Percentiles rank a stretch among this genome's conserved stretches.
Evolutionary conservation across 2,888 invertebrate genomes (phyloP).

Genomic region (Strigamia transsilvanica): DNA sequence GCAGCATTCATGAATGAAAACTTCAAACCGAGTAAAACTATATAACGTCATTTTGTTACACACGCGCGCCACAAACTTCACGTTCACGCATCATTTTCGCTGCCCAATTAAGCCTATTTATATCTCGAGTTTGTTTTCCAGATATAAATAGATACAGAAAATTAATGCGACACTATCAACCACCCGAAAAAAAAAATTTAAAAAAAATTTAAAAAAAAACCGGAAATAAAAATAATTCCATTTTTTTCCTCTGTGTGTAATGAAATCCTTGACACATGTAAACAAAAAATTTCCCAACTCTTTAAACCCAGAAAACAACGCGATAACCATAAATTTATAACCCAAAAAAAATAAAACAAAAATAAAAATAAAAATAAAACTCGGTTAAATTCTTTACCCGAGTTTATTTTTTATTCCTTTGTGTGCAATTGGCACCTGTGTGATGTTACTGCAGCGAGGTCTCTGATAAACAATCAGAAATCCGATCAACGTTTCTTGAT

Average conservation of each 20-base stretch:
- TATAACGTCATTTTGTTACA: slow-evolving; percentile 6
- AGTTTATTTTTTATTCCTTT: neutral
- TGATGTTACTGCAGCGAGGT: neutral
- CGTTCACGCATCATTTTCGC: neutral
- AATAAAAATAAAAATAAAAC: too few species aligned
- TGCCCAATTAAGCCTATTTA: slow-evolving; percentile 7
- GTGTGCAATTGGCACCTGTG: neutral
- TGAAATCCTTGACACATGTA: neutral
- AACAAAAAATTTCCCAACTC: neutral
- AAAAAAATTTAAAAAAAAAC: too few species aligned
- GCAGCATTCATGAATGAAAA: slow-evolving; percentile 26
- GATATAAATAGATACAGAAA: slow-evolving; percentile 5
- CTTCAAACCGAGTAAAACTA: neutral
- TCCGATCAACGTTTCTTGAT: neutral
- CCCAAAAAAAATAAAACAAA: too few species aligned
- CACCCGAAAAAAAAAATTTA: neutral
- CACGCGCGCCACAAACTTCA: slow-evolving; percentile 1
- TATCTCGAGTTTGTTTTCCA: neutral
- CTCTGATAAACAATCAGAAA: slow-evolving; percentile 1
- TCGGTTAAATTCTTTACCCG: too few species aligned
- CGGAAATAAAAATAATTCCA: too few species aligned
- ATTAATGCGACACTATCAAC: neutral
- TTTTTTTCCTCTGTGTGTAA: neutral
- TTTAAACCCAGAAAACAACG: too few species aligned
- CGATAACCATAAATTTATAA: too few species aligned